phyloP scores from a whole-genome alignment of 1,140 invertebrate species.

The Aplysia californica region DNA sequence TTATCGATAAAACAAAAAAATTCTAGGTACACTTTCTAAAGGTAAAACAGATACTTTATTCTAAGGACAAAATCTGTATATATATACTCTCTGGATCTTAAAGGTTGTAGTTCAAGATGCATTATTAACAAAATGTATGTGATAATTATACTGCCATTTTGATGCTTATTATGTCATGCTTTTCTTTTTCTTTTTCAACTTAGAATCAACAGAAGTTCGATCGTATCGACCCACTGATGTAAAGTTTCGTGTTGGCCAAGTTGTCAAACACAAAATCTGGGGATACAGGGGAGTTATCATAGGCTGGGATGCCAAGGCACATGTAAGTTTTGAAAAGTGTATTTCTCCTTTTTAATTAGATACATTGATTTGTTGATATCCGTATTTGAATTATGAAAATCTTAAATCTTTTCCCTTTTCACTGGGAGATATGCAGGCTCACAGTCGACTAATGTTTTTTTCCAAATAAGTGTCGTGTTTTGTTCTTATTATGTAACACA shows the following conservation, averaged over 20 bases:
- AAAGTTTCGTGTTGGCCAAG: slow-evolving; percentile 71
- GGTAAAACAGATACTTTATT: neutral
- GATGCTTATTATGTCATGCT: neutral
- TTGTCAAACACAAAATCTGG: slow-evolving; percentile 69
- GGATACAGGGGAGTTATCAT: slow-evolving; percentile 72
- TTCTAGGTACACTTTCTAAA: neutral
- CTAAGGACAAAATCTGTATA: neutral
- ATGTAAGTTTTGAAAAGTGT: slow-evolving; percentile 36
- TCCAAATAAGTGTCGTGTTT: neutral
- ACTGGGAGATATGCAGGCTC: no score
- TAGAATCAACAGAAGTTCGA: slow-evolving; percentile 65
- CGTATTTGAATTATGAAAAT: no score
- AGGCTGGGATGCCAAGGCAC: slow-evolving; percentile 70
- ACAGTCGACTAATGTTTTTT: neutral
- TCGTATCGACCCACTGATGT: slow-evolving; percentile 64
- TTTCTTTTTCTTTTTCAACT: slow-evolving; percentile 5
- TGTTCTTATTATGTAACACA: neutral
- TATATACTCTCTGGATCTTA: neutral
- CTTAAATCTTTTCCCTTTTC: neutral
- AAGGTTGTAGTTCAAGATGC: neutral
- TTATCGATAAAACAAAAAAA: no score
- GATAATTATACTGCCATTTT: neutral
- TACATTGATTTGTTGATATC: neutral
- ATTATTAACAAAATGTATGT: neutral
- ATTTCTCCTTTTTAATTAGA: neutral